phyloP scores from a whole-genome alignment of 2,113 vertebrate species.

The Melanostigma gelatinosum region DNA sequence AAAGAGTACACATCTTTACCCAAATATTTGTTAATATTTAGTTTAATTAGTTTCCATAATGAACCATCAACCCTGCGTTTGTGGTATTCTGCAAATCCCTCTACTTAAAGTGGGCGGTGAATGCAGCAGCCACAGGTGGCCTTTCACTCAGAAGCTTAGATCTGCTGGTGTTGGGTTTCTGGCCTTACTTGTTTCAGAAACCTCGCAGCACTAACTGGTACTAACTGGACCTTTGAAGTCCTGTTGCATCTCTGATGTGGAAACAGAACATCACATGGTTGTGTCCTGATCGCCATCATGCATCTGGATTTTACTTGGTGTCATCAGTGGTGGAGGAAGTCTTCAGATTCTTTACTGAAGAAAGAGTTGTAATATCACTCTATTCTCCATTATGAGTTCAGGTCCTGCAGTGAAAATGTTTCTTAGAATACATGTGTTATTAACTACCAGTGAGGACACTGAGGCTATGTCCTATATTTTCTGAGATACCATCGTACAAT shows the following conservation, averaged over 20 bases:
- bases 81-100: constrained; percentile 58
- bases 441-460: background rate
- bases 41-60: constrained; percentile 54
- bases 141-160: constrained; percentile 60
- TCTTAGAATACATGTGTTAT: background rate
- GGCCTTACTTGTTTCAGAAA: constrained; percentile 59
- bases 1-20: constrained; percentile 37
- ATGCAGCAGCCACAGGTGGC: constrained; percentile 66
- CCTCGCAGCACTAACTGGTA: constrained; percentile 30
- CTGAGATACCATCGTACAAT: background rate
- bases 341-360: background rate
- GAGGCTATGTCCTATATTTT: background rate
- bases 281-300: constrained; percentile 7
- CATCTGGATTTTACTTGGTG: constrained; percentile 3
- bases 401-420: background rate
- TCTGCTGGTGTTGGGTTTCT: constrained; percentile 55
- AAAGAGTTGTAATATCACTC: background rate
- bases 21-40: constrained; percentile 50
- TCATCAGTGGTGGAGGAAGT: background rate
- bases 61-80: constrained; percentile 48
- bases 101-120: constrained; percentile 53
- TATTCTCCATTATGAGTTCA: background rate
- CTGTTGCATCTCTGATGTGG: constrained; percentile 45
- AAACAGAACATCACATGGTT: constrained; percentile 41
- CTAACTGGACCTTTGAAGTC: constrained; percentile 50